phyloP scores from a whole-genome alignment of 2,113 vertebrate species.

The Arizona elegans region DNA sequence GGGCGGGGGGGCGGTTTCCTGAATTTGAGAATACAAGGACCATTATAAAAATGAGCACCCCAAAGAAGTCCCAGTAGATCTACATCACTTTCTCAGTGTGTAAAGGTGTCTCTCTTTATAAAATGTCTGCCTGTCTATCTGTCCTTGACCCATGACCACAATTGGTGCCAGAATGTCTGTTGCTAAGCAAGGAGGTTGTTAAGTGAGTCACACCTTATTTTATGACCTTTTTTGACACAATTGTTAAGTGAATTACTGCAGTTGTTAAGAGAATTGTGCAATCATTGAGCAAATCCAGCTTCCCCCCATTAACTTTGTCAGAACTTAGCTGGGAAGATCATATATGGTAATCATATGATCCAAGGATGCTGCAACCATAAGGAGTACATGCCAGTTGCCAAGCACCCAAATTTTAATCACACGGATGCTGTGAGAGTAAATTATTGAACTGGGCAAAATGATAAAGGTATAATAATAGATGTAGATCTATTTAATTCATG shows the following conservation, averaged over 20 bases:
- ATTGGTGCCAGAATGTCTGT: neutral
- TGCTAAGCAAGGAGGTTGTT: neutral
- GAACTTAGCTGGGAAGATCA: neutral
- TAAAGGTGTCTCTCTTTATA: neutral
- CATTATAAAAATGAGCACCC: neutral
- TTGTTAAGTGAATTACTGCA: neutral
- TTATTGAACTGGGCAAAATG: neutral
- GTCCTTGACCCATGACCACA: neutral
- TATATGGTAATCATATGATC: neutral
- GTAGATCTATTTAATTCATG: conserved; percentile 13
- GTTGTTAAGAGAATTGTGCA: neutral
- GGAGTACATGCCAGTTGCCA: neutral
- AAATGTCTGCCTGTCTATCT: neutral
- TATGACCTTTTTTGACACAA: neutral
- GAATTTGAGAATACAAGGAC: neutral
- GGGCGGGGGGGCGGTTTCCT: neutral
- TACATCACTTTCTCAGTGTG: neutral
- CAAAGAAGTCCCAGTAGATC: neutral
- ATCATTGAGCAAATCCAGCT: neutral
- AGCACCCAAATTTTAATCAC: neutral
- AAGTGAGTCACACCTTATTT: neutral
- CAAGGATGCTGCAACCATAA: neutral
- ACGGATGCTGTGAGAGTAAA: neutral
- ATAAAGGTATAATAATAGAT: conserved; percentile 7
- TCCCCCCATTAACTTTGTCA: neutral